phyloP scores from a whole-genome alignment of 1,140 invertebrate species.

The Anastrepha ludens region DNA sequence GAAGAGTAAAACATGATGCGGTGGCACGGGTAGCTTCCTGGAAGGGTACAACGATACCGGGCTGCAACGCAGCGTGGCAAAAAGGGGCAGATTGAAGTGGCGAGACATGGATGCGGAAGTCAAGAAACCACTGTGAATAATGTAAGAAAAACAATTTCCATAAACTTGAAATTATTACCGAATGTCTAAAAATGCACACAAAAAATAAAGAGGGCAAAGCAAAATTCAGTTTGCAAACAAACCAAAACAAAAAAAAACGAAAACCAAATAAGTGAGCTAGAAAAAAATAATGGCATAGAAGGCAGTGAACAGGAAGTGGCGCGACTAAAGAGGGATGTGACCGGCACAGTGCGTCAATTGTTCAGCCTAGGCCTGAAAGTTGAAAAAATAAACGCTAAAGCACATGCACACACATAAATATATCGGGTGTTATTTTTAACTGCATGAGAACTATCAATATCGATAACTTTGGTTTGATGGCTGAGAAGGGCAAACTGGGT shows the following conservation, averaged over 20 bases:
- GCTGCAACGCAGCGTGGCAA: not conserved
- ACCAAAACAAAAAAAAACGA: not conserved
- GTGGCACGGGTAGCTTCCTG: not conserved
- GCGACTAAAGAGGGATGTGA: too few relatives aligned
- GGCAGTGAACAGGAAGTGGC: not conserved
- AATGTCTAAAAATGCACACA: not conserved
- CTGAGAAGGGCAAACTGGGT: too few relatives aligned
- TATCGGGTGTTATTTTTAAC: too few relatives aligned
- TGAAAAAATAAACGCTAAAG: too few relatives aligned
- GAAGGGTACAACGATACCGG: not conserved
- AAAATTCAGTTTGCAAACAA: not conserved
- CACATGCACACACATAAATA: too few relatives aligned
- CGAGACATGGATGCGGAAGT: not conserved
- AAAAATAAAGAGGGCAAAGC: not conserved
- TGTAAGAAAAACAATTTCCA: conserved; percentile 55
- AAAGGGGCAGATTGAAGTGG: not conserved
- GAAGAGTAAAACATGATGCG: not conserved
- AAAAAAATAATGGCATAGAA: not conserved
- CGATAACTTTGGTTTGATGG: too few relatives aligned
- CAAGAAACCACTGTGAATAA: conserved; percentile 52
- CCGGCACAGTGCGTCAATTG: too few relatives aligned
- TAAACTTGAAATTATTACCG: conserved; percentile 55
- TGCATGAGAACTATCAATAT: too few relatives aligned
- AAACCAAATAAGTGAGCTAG: not conserved
- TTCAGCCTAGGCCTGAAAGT: too few relatives aligned